Evolutionary conservation across 2,888 invertebrate species (phyloP).

Genomic region (Poecilobothrus nobilitatus): DNA sequence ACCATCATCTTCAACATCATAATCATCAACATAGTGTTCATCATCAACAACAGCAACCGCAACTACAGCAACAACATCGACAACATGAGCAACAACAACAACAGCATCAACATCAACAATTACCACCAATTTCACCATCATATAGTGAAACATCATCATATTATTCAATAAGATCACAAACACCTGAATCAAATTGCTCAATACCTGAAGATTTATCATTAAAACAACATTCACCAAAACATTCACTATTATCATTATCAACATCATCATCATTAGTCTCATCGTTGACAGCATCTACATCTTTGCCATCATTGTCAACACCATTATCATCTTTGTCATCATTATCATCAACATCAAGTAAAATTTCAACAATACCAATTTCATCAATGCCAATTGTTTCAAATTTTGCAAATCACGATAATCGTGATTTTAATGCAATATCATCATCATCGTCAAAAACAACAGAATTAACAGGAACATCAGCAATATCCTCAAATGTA

Average conservation of each 20-base stretch:
- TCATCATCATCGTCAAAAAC: slow-evolving; percentile 11
- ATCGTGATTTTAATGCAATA: not conserved
- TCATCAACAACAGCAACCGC: slow-evolving; percentile 17
- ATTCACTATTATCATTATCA: slow-evolving; percentile 25
- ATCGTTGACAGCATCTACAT: slow-evolving; percentile 18
- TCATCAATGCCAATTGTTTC: slow-evolving; percentile 16
- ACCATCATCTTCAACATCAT: slow-evolving; percentile 11
- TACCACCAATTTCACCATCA: slow-evolving; percentile 43
- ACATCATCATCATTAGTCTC: slow-evolving; percentile 21
- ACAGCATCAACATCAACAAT: slow-evolving; percentile 26
- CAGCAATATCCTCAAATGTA: not conserved
- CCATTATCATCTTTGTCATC: slow-evolving; percentile 47
- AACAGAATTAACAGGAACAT: not conserved
- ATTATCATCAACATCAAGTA: not conserved
- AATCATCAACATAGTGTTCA: slow-evolving; percentile 24
- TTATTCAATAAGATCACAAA: slow-evolving; percentile 41
- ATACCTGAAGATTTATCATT: slow-evolving; percentile 42
- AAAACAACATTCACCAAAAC: slow-evolving; percentile 29
- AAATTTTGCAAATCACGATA: slow-evolving; percentile 9
- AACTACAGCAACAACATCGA: slow-evolving; percentile 20
- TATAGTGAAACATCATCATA: slow-evolving; percentile 41
- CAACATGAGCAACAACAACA: slow-evolving; percentile 23
- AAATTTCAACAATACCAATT: not conserved
- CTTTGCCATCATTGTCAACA: slow-evolving; percentile 20
- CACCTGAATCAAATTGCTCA: slow-evolving; percentile 41